Base-by-base conservation (phyloP, 2,888 invertebrate genomes). In the Oconnorella tubifera region DNA sequence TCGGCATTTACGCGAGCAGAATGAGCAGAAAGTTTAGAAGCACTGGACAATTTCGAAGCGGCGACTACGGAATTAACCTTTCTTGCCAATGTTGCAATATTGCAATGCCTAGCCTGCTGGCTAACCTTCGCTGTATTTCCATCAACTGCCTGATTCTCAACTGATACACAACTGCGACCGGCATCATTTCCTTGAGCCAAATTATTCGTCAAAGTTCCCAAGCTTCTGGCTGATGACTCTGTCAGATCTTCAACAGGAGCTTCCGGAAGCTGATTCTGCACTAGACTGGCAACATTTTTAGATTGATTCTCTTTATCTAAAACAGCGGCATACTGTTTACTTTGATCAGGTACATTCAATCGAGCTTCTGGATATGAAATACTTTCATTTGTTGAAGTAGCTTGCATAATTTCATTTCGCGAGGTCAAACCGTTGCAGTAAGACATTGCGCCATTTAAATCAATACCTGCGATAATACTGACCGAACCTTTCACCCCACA, bases 31-130 rank as follows among this genome's bases (percentile, higher is more conserved):
- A 51, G 10, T 27, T 51, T 51, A 6, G 53, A 51, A 27, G 53
- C 53, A 27, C 23, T 23, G 53, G 14, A 19, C 14, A 51, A 27
- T 23, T 51, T 51, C 25, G 53, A 51, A 10, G 53, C 53, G 14
- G 25, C 53, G 53, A 51, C 53, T 27, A 51, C 53, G 14, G 53
- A 51, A 4, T 25, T 25, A 27, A 51, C 53, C 14, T 51, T 51
- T 23, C 53, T 19, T 6, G 53, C 53, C 10, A 51, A 27, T 6
- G 14, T 51, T 6, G 25, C 53, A 27, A 51, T 51, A 27, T 6
- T 10, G 6, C 14, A 23, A 27, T 51, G 53, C 10, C 53, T 19
- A 6, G 53, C 53, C 19, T 40, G 40, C 40, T 40, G 40, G 10
- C 10, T 10, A 10, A 14, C 10, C 14, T 19, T 51, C 53, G 6